These are phyloP conservation scores for Leptobrachium ailaonicum DNA, from an alignment of 2,113 vertebrate species.

Conservation along the genomic window DNA sequence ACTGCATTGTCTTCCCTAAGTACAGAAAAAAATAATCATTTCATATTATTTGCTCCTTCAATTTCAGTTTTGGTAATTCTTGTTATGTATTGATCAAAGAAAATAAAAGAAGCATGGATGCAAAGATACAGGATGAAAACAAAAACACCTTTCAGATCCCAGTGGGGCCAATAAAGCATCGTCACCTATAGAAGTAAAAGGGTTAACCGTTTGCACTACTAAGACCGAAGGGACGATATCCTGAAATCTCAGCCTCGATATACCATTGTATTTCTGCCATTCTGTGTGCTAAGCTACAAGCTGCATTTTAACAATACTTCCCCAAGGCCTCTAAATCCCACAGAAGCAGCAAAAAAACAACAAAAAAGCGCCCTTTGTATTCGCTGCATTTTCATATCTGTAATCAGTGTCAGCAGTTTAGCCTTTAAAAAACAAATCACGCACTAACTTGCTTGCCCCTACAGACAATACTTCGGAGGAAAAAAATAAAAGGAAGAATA, in stretches of 20 bases:
- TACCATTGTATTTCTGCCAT: conserved; percentile 10
- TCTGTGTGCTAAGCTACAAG: conserved; percentile 13
- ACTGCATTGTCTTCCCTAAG: no score
- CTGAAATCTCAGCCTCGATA: conserved; percentile 2
- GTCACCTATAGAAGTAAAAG: no score
- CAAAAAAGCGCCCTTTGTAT: conserved; percentile 2
- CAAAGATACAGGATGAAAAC: no score
- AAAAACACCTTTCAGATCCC: no score
- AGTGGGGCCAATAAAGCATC: no score
- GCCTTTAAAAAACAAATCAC: conserved; percentile 31
- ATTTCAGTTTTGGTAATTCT: no score
- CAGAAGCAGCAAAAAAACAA: conserved; percentile 2
- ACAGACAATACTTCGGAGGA: conserved; percentile 10
- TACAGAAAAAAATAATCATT: no score
- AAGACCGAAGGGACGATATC: neutral
- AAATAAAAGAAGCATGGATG: no score
- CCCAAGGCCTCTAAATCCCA: conserved; percentile 35
- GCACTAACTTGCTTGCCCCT: conserved; percentile 8
- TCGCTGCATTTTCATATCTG: conserved; percentile 46
- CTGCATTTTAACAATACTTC: conserved; percentile 29
- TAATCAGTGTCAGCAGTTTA: conserved; percentile 44
- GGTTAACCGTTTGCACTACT: neutral
- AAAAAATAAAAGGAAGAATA: neutral
- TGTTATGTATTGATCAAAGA: no score
- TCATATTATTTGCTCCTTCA: no score